These are phyloP conservation scores for Choristoneura rosaceana DNA, from an alignment of 2,888 invertebrate species.

Conservation along the genomic window DNA sequence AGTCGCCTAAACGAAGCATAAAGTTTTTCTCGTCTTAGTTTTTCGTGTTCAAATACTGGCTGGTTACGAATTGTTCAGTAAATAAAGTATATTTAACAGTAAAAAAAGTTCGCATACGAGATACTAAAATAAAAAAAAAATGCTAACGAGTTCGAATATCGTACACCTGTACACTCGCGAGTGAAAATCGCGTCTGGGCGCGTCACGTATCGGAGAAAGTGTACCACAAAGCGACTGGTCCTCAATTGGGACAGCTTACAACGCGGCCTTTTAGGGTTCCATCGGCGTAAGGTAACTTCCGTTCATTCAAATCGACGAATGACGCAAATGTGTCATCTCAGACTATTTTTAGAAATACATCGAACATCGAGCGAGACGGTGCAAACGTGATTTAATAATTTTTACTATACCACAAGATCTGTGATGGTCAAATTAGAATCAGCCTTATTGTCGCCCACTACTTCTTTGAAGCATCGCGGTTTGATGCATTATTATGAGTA, in stretches of 20 bases:
- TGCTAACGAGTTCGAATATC: slow-evolving; percentile 48
- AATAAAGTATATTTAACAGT: slow-evolving; percentile 4
- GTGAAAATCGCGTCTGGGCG: slow-evolving; percentile 71
- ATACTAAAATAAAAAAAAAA: slow-evolving; percentile 13
- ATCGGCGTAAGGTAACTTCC: slow-evolving; percentile 41
- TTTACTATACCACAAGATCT: neutral
- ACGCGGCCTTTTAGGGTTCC: slow-evolving; percentile 69
- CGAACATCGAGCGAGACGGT: neutral
- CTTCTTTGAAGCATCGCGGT: slow-evolving; percentile 21
- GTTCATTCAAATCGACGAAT: slow-evolving; percentile 15
- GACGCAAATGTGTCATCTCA: neutral
- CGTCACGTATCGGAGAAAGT: slow-evolving; percentile 83
- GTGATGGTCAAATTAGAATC: neutral
- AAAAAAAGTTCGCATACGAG: neutral
- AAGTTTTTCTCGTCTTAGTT: neutral
- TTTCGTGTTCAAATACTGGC: slow-evolving; percentile 2
- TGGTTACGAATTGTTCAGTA: neutral
- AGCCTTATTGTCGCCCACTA: neutral
- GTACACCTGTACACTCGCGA: slow-evolving; percentile 61
- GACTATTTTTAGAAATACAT: neutral
- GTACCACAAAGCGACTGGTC: slow-evolving; percentile 80
- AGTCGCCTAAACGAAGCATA: neutral
- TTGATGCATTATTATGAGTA: slow-evolving; percentile 23
- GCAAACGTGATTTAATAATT: neutral
- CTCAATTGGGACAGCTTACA: slow-evolving; percentile 78